Evolutionary conservation across 1,140 invertebrate species (phyloP).

Genomic region (Pseudomyrmex pallidus): DNA sequence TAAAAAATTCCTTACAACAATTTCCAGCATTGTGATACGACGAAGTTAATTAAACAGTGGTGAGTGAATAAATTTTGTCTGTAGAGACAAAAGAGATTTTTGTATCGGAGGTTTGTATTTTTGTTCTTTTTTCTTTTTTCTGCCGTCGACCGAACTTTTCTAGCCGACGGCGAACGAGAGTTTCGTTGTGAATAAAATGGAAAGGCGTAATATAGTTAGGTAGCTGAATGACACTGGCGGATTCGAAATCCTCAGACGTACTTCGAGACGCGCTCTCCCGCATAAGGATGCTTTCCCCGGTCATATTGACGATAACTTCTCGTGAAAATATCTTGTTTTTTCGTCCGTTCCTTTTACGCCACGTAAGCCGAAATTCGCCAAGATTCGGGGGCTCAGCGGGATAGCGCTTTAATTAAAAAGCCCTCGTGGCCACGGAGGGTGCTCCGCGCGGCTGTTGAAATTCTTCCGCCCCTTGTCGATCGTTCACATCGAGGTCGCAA

Average conservation of each 20-base stretch:
- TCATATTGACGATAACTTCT: slow-evolving; percentile 36
- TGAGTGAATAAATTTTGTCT: neutral
- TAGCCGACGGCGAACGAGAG: neutral
- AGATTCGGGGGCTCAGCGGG: neutral
- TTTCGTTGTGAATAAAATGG: slow-evolving; percentile 7
- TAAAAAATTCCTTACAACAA: neutral
- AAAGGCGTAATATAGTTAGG: slow-evolving; percentile 39
- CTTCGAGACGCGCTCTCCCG: slow-evolving; percentile 29
- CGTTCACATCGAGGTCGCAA: slow-evolving; percentile 8
- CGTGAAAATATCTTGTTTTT: slow-evolving; percentile 44
- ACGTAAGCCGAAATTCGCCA: slow-evolving; percentile 39
- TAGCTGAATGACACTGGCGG: slow-evolving; percentile 45
- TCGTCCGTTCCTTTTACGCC: neutral
- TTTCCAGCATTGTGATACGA: neutral
- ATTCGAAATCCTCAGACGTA: slow-evolving; percentile 47
- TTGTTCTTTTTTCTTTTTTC: no score
- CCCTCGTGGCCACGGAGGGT: slow-evolving; percentile 23
- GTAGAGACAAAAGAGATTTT: slow-evolving; percentile 2
- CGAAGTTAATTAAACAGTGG: slow-evolving; percentile 38
- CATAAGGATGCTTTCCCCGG: slow-evolving; percentile 41
- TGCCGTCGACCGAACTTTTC: neutral
- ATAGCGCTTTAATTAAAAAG: slow-evolving; percentile 54
- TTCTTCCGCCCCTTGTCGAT: slow-evolving; percentile 23
- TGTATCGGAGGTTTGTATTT: neutral
- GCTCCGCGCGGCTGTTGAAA: slow-evolving; percentile 12